Base-by-base conservation (phyloP, 2,113 vertebrate species). In the Oryzias celebensis region DNA sequence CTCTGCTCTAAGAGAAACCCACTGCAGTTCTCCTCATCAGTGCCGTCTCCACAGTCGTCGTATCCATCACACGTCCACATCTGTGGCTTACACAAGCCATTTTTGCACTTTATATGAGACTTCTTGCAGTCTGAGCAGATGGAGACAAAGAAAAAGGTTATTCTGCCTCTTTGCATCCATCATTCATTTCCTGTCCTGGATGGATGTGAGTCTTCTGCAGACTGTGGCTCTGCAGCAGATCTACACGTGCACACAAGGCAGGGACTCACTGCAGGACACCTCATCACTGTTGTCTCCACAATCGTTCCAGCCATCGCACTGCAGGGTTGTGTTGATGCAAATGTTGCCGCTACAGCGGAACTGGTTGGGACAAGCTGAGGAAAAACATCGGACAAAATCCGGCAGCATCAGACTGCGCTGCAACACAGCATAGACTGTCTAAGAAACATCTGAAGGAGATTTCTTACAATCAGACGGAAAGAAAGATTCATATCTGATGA, bases 281-380 rank as follows among this genome's bases (percentile, higher is more conserved):
- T 98, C 96, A 0, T 98, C 96, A 0, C 91, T 96, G 89, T 65
- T 48, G 1, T 98, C 95, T 0, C 91, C 87, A 0, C 97, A 98
- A 88, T 98, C 95, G 1, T 92, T 62, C 91, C 92, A 95, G 8
- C 96, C 96, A 0, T 98, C 95, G 0, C 96, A 98, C 44, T 79
- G 80, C 85, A 93, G 88, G 2, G 62, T 52, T 0, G 5, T 47
- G 23, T 63, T 69, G 2, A 98, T 90, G 70, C 97, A 98, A 10
- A 93, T 88, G 46, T 94, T 93, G 0, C 90, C 94, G 43, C 74
- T 75, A 68, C 96, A 98, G 65, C 86, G 71, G 68, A 96, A 98
- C 77, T 81, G 87, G 5, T 90, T 74, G 0, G 85, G 57, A 43
- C 86, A 87, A 16, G 80, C 85, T 87, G 73, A 3, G 0, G n/a